phyloP scores from a whole-genome alignment of 2,797 vertebrate genomes.

The Distichodus sexfasciatus region DNA sequence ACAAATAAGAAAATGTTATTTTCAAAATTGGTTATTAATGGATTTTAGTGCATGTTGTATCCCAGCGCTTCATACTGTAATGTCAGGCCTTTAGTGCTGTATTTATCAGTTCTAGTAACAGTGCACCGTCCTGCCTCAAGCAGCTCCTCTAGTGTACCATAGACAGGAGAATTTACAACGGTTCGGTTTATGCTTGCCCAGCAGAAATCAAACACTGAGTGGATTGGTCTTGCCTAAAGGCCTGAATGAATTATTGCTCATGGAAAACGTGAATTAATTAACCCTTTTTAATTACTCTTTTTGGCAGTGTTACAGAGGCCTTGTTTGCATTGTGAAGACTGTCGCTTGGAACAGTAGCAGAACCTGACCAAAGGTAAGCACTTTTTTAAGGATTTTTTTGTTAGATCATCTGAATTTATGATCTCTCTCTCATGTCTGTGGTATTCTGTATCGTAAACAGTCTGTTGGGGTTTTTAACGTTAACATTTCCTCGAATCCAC shows the following conservation, averaged over 20 bases:
- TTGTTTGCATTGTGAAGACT: slow-evolving; percentile 32
- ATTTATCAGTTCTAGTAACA: not conserved
- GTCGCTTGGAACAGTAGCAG: slow-evolving; percentile 43
- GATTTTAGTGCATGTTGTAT: not conserved
- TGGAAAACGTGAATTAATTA: slow-evolving; percentile 20
- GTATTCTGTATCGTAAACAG: slow-evolving; percentile 17
- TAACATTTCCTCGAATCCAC: not conserved
- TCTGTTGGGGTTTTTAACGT: not conserved
- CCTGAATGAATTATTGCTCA: slow-evolving; percentile 19
- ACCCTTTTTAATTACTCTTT: slow-evolving; percentile 30
- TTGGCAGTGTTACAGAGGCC: slow-evolving; percentile 43
- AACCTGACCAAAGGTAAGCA: slow-evolving; percentile 50
- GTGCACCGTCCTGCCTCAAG: not conserved
- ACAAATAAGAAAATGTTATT: no score
- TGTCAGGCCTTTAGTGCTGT: not conserved
- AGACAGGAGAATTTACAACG: slow-evolving; percentile 24
- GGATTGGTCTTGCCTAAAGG: slow-evolving; percentile 11
- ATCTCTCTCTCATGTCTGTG: not conserved
- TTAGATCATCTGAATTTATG: not conserved
- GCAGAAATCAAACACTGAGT: slow-evolving; percentile 16
- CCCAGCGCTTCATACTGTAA: not conserved
- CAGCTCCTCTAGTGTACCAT: not conserved
- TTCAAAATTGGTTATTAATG: no score
- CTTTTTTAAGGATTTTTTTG: not conserved
- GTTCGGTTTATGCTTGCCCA: slow-evolving; percentile 2